Evolutionary conservation across 2,888 invertebrate genomes (phyloP), one percentile per base, ranked within the genome.

Genomic region (Hetaerina titia): DNA sequence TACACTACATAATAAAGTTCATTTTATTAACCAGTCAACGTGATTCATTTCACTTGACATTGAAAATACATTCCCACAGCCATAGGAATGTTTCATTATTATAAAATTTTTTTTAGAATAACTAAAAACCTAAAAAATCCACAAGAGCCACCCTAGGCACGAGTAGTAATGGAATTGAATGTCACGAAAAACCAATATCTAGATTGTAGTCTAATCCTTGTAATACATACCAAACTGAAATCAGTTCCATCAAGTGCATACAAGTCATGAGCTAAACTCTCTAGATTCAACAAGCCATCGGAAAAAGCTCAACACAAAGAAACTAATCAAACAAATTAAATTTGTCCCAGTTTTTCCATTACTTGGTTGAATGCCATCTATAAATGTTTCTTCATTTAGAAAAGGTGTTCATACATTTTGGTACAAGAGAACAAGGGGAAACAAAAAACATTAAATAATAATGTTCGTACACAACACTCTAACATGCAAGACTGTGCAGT

Each of bases 1-100:
- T 60, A 60, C 11, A 15, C 17, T n/a, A 69, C n/a, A n/a, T 9
- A 69, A 69, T 69, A n/a, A 69, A 81, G 25, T 31, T 81, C 25
- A 81, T 11, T 31, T 31, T 11, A 81, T 81, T 81, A 31, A 31
- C 81, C 15, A 81, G 13, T 81, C 13, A 81, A 31, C 15, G 25
- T 25, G 31, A 74, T 92, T 92, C 69, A 92, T 92, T 92, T 56
- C 13, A 92, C 58, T 58, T 92, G 56, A 74, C 69, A 56, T 45
- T 56, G 69, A 92, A 56, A 25, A 92, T 56, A 45, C 69, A 56
- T 92, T 15, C 69, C 92, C 92, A 92, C 69, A 92, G 69, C 92
- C 92, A 92, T 56, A 92, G 92, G 92, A 92, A 92, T 92, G 92
- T 69, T 69, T 92, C 81, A 81, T 13, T 31, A 81, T 13, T 81